A percentile compares a stretch with the other conserved stretches of the same genome.
phyloP scores from a whole-genome alignment of 1,140 invertebrate species.

The Bombus ignitus region DNA sequence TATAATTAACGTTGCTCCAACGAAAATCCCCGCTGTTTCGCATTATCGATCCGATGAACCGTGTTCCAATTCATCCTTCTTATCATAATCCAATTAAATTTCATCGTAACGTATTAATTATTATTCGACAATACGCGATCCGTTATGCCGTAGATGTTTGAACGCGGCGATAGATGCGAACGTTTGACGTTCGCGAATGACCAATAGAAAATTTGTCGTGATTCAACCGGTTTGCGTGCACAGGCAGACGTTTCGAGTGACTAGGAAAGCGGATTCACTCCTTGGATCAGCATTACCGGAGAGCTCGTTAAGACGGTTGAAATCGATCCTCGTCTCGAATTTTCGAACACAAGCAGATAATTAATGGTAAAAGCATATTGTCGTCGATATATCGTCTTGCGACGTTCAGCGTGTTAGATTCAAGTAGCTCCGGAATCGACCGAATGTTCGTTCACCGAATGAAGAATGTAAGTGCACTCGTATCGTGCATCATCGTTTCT shows the following conservation, averaged over 20 bases:
- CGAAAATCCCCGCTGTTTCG: not conserved
- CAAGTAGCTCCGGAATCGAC: slow-evolving; percentile 17
- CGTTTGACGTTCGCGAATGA: not conserved
- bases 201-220: slow-evolving; percentile 26
- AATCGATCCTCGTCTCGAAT: slow-evolving; percentile 45
- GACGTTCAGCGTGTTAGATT: slow-evolving; percentile 37
- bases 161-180: not conserved
- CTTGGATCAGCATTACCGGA: slow-evolving; percentile 12
- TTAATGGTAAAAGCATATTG: slow-evolving; percentile 53
- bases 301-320: slow-evolving; percentile 56
- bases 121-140: slow-evolving; percentile 21
- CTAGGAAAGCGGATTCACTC: slow-evolving; percentile 23
- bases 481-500: slow-evolving; percentile 5
- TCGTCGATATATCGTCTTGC: slow-evolving; percentile 42
- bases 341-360: slow-evolving; percentile 50
- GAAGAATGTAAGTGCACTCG: slow-evolving; percentile 46
- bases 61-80: slow-evolving; percentile 28
- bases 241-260: not conserved
- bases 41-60: slow-evolving; percentile 18
- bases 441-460: slow-evolving; percentile 34
- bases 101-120: slow-evolving; percentile 36
- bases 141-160: not conserved
- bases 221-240: not conserved
- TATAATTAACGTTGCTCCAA: slow-evolving; percentile 23
- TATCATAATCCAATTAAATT: slow-evolving; percentile 51